Evolutionary conservation across 2,113 vertebrate genomes (phyloP), one percentile per base, ranked within the genome.

Genomic region (Trinectes maculatus): DNA sequence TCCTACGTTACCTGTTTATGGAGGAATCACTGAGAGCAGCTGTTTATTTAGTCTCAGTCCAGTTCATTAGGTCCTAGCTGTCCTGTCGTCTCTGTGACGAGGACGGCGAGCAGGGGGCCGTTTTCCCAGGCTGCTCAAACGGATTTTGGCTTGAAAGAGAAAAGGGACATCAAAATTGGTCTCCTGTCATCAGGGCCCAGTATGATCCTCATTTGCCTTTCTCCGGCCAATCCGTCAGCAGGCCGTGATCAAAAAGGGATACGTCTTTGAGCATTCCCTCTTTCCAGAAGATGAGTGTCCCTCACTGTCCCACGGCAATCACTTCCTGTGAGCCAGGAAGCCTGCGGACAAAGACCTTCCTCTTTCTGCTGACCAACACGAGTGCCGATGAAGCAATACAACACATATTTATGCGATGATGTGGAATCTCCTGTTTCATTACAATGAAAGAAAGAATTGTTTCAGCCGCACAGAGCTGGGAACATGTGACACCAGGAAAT

Each of bases 121-220:
- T 87, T 89, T 93, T 92, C 91, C 89, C 90, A 92, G 87, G 89
- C 81, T 85, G 76, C 80, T 85, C 73, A 87, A 74, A 48, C 77
- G 78, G 72, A 84, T 77, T 84, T 83, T 29, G 71, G 77, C 91
- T 89, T 90, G 89, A 91, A 85, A 89, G 87, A 88, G 89, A 88
- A 87, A 88, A 69, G 82, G 84, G 90, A 90, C 88, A 83, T 91
- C 88, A 87, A 92, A 92, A 91, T 91, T 90, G 89, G 80, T 79
- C 85, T 79, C 81, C 87, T 92, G 88, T 92, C 92, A 93, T 91
- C 91, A 25, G 71, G 80, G 71, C 39, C 43, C 18, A 36, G 85
- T 85, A 89, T 90, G 87, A 91, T 91, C 82, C 75, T 78, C 87
- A 90, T 92, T 92, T 91, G 81, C 82, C 88, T 91, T 91, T 91